phyloP scores from a whole-genome alignment of 2,888 invertebrate genomes.

The Dysmachus trigonus region DNA sequence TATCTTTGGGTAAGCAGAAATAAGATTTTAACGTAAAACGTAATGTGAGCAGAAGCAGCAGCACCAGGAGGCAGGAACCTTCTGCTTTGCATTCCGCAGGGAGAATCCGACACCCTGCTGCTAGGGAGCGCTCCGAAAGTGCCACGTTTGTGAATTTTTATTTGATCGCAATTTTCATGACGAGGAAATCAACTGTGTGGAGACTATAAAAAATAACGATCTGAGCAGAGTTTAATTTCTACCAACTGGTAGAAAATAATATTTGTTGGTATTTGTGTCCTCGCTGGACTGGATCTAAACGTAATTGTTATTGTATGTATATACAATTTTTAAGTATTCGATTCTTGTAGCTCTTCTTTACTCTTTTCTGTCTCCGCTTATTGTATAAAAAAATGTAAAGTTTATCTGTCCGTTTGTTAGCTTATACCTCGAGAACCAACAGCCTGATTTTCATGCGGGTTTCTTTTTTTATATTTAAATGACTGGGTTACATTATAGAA shows the following conservation, averaged over 20 bases:
- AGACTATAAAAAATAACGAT: not conserved
- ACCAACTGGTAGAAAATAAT: not conserved
- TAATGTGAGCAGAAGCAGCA: not conserved
- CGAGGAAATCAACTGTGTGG: not conserved
- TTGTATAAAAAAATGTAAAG: too few relatives aligned
- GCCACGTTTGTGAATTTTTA: not conserved
- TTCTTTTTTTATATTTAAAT: too few relatives aligned
- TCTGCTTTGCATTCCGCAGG: not conserved
- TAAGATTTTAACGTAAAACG: not conserved
- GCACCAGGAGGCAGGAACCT: not conserved
- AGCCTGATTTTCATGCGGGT: too few relatives aligned
- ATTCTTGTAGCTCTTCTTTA: too few relatives aligned
- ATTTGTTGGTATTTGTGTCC: not conserved
- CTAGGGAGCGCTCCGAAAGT: not conserved
- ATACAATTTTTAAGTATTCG: too few relatives aligned
- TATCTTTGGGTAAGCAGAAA: not conserved
- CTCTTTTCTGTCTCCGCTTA: too few relatives aligned
- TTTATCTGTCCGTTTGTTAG: too few relatives aligned
- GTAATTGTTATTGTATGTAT: too few relatives aligned
- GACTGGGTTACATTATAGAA: too few relatives aligned
- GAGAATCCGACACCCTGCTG: not conserved
- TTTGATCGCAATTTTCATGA: not conserved
- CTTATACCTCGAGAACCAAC: too few relatives aligned
- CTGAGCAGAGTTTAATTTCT: not conserved
- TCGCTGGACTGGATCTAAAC: not conserved